These are phyloP conservation scores for Drosophila varians DNA, from an alignment of 1,140 invertebrate genomes.

Conservation along the genomic window DNA sequence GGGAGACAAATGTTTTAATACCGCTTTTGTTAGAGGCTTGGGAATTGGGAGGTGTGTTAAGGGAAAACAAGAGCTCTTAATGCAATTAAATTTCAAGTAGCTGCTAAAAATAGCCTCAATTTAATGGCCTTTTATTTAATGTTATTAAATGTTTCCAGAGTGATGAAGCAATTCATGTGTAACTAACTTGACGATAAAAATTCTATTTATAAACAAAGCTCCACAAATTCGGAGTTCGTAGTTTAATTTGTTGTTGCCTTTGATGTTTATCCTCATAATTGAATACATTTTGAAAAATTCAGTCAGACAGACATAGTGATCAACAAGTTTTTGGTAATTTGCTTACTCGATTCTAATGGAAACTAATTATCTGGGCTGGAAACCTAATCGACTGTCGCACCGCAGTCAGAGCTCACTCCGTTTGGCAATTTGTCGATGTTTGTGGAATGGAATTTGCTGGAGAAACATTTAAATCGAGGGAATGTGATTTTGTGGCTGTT, in stretches of 20 bases:
- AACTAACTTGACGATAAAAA: neutral
- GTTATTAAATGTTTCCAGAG: neutral
- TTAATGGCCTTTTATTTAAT: neutral
- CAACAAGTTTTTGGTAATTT: conserved; percentile 4
- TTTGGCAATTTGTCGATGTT: conserved; percentile 23
- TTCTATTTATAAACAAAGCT: neutral
- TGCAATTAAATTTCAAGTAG: neutral
- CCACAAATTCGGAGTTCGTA: neutral
- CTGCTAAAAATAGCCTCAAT: neutral
- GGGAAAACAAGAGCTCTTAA: neutral
- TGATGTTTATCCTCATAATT: conserved; percentile 5
- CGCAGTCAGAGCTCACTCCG: conserved; percentile 6
- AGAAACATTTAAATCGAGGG: neutral
- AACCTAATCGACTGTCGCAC: conserved; percentile 17
- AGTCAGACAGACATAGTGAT: neutral
- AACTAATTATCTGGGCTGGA: conserved; percentile 19
- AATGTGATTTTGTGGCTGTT: conserved; percentile 11
- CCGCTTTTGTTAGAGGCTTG: neutral
- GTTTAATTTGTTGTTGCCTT: neutral
- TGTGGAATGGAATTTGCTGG: conserved; percentile 1
- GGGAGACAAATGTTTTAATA: conserved; percentile 15
- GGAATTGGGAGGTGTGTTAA: neutral
- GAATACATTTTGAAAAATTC: neutral
- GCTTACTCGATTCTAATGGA: conserved; percentile 7
- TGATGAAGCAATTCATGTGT: neutral